A percentile compares a stretch with the other conserved stretches of the same genome.
phyloP scores from a whole-genome alignment of 2,113 vertebrate species.

The Hiodon alosoides region DNA sequence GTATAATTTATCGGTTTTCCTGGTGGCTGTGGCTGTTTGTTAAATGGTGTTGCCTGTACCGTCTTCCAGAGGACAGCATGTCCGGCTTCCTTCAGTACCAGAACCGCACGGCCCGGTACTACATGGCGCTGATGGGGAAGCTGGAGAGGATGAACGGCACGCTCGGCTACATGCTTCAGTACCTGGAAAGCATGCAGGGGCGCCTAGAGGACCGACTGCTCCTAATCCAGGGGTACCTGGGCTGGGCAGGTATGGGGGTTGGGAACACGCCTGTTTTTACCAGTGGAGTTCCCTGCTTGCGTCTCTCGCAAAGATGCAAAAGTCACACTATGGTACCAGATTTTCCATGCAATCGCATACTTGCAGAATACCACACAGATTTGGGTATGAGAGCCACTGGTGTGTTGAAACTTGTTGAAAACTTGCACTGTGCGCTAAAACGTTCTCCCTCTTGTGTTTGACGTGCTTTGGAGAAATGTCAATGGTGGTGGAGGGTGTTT shows the following conservation, averaged over 20 bases:
- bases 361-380: too few relatives aligned
- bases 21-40: neutral
- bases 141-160: constrained; percentile 68
- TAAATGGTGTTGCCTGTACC: neutral
- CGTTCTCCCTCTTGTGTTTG: neutral
- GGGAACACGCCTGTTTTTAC: too few relatives aligned
- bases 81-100: constrained; percentile 63
- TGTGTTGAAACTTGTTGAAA: too few relatives aligned
- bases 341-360: too few relatives aligned
- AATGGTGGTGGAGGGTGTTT: neutral
- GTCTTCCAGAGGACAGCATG: constrained; percentile 57
- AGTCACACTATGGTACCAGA: too few relatives aligned
- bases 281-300: neutral
- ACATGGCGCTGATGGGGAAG: constrained; percentile 61
- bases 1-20: neutral
- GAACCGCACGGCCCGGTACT: constrained; percentile 57
- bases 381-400: too few relatives aligned
- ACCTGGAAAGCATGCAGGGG: constrained; percentile 55
- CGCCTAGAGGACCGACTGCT: constrained; percentile 59
- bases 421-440: too few relatives aligned
- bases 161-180: constrained; percentile 55
- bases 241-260: constrained; percentile 56
- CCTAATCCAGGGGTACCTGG: constrained; percentile 56
- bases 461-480: too few relatives aligned
- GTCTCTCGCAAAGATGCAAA: too few relatives aligned